phyloP scores from a whole-genome alignment of 2,888 invertebrate genomes.

The Plutella xylostella region DNA sequence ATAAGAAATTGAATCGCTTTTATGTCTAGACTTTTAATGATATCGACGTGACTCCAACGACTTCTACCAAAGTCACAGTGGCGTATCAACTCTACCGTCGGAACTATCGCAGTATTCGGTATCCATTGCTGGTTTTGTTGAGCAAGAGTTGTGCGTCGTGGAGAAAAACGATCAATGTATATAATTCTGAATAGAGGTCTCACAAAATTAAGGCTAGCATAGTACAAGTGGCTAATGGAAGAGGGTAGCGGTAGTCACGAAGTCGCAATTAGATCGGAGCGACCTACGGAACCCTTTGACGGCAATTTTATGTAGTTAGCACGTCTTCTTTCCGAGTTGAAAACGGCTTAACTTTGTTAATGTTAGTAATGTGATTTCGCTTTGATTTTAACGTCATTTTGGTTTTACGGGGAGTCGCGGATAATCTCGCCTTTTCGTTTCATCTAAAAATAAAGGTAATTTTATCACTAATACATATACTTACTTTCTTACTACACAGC shows the following conservation, averaged over 20 bases:
- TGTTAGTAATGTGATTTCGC: background rate
- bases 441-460: too few species aligned
- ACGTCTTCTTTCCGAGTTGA: slow-evolving; percentile 34
- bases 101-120: background rate
- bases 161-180: slow-evolving; percentile 21
- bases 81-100: background rate
- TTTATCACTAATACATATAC: too few species aligned
- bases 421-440: too few species aligned
- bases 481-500: too few species aligned
- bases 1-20: slow-evolving; percentile 34
- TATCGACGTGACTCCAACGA: slow-evolving; percentile 26
- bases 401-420: too few species aligned
- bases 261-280: slow-evolving; percentile 55
- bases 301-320: slow-evolving; percentile 57
- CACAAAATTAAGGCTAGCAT: slow-evolving; percentile 8
- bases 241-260: slow-evolving; percentile 49
- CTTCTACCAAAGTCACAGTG: slow-evolving; percentile 13
- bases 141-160: background rate
- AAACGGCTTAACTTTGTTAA: slow-evolving; percentile 6
- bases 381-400: background rate
- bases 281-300: slow-evolving; percentile 49
- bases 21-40: slow-evolving; percentile 44
- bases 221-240: slow-evolving; percentile 45
- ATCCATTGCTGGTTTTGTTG: background rate
- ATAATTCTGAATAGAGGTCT: background rate